phyloP scores from a whole-genome alignment of 2,113 vertebrate species.

The Pedionomus torquatus region DNA sequence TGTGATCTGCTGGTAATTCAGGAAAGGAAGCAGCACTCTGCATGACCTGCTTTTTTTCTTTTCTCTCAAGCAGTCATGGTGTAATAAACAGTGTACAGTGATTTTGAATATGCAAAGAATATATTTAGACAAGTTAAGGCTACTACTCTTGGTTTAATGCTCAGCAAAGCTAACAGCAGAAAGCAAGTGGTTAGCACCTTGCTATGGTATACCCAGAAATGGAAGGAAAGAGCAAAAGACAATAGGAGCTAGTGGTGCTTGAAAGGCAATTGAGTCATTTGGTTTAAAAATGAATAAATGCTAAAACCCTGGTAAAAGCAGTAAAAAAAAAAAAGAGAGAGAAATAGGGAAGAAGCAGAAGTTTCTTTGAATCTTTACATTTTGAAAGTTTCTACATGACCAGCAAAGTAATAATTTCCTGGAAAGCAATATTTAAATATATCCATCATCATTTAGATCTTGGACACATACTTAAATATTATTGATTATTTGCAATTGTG shows the following conservation, averaged over 20 bases:
- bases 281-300: slow-evolving; percentile 46
- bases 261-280: slow-evolving; percentile 42
- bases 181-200: slow-evolving; percentile 23
- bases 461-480: slow-evolving; percentile 84
- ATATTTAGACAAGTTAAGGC: slow-evolving; percentile 23
- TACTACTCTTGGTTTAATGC: slow-evolving; percentile 23
- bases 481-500: slow-evolving; percentile 84
- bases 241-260: neutral
- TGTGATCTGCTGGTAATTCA: slow-evolving; percentile 76
- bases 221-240: slow-evolving; percentile 16
- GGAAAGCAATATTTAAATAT: slow-evolving; percentile 80
- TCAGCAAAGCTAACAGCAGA: slow-evolving; percentile 56
- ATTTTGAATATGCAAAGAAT: slow-evolving; percentile 57
- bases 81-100: slow-evolving; percentile 46
- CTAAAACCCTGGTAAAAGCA: neutral
- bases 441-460: slow-evolving; percentile 83
- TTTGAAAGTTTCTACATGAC: slow-evolving; percentile 68
- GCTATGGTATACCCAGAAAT: neutral
- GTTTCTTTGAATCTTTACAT: slow-evolving; percentile 59
- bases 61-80: slow-evolving; percentile 33
- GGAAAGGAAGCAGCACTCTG: slow-evolving; percentile 62
- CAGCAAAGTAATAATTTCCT: slow-evolving; percentile 76
- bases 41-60: slow-evolving; percentile 46
- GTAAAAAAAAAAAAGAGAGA: neutral
- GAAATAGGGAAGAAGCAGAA: slow-evolving; percentile 30